Conservation (phyloP, 2,797 vertebrate species). For the Mormyrus hasselquistii region DNA sequence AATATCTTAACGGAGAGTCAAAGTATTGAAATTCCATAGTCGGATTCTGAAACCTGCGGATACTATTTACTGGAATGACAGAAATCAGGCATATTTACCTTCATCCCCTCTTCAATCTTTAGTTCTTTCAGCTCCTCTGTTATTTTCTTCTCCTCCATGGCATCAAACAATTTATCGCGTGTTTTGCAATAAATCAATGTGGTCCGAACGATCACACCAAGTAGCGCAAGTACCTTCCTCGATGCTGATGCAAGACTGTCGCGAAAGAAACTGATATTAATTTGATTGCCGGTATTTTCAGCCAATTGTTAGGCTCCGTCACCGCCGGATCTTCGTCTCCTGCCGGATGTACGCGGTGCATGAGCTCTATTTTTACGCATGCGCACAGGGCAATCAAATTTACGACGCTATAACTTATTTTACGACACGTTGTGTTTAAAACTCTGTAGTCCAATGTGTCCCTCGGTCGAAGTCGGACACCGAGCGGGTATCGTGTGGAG, state of each 20-base stretch:
- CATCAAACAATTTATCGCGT: background rate
- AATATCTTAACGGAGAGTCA: background rate
- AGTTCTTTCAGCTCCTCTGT: constrained; percentile 57
- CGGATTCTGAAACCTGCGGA: background rate
- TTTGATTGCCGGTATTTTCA: constrained; percentile 26
- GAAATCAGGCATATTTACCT: constrained; percentile 43
- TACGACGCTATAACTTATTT: background rate
- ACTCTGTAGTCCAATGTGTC: background rate
- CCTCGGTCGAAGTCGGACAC: background rate
- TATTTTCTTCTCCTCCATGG: constrained; percentile 52
- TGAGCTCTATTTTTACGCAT: background rate
- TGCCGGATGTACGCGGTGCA: background rate
- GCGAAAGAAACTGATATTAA: background rate
- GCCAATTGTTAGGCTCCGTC: background rate
- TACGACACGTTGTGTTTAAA: background rate
- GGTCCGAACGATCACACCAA: background rate
- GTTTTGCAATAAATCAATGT: background rate
- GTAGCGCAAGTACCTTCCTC: background rate
- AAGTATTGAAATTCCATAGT: background rate
- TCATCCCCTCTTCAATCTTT: constrained; percentile 50
- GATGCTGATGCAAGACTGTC: constrained; percentile 41
- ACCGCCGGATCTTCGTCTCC: background rate
- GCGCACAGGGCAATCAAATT: background rate
- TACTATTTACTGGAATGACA: background rate
- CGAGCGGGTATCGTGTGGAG: background rate